A percentile compares a stretch with the other conserved stretches of the same genome.
phyloP scores from a whole-genome alignment of 30 jellyfish, hydroid and myxozoan species.

The Aurelia aurita region DNA sequence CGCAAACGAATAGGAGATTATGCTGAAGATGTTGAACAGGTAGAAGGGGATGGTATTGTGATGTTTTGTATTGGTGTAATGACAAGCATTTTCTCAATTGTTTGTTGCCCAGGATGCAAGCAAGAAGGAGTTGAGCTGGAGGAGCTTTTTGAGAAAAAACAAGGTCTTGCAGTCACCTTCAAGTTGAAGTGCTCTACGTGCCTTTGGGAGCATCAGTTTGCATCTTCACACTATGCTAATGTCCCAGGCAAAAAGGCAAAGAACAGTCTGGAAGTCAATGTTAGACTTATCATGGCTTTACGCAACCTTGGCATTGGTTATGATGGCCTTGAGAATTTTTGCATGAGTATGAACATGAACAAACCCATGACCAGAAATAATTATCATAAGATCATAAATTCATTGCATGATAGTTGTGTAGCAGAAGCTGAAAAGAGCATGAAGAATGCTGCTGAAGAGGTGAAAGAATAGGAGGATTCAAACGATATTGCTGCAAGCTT shows the following conservation, averaged over 20 bases:
- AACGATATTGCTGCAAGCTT: constrained; percentile 15
- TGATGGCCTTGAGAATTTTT: background rate
- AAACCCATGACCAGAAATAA: constrained; percentile 12
- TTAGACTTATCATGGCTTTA: background rate
- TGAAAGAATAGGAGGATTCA: background rate
- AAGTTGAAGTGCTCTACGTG: constrained; percentile 4
- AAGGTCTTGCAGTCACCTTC: constrained; percentile 1
- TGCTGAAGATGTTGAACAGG: too few species aligned
- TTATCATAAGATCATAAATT: constrained; percentile 1
- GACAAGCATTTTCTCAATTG: background rate
- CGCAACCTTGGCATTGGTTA: constrained; percentile 1
- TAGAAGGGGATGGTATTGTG: background rate
- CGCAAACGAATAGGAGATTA: too few species aligned
- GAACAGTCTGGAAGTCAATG: constrained; percentile 1
- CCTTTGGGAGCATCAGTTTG: constrained; percentile 8
- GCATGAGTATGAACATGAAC: constrained; percentile 10
- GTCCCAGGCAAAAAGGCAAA: constrained; percentile 6
- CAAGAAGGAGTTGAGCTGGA: background rate
- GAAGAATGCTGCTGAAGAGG: constrained; percentile 23
- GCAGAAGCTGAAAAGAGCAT: constrained; percentile 26
- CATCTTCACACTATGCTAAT: background rate
- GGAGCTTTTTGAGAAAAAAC: background rate
- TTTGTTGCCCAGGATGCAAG: too few species aligned
- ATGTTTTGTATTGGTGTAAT: background rate
- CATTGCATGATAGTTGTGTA: background rate